Conservation (phyloP, 2,113 vertebrate genomes). For the Alethe diademata region DNA sequence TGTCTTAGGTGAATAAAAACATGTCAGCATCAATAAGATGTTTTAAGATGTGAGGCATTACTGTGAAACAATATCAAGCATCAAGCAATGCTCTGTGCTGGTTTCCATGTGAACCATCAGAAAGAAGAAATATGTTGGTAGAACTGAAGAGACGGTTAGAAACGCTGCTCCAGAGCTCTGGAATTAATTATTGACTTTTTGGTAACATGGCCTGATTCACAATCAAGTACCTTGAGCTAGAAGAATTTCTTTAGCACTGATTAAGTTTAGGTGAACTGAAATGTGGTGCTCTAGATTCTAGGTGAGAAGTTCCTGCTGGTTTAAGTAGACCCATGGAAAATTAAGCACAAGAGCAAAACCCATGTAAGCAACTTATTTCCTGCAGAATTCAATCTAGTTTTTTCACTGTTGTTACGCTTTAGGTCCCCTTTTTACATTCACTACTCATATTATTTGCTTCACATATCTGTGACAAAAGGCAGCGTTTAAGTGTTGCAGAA, state of each 20-base stretch:
- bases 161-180: neutral
- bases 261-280: neutral
- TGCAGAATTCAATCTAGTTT: conserved; percentile 15
- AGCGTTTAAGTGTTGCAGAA: neutral
- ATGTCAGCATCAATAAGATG: neutral
- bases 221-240: neutral
- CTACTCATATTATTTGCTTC: conserved; percentile 52
- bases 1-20: neutral
- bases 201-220: neutral
- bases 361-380: neutral
- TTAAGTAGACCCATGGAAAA: neutral
- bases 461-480: conserved; percentile 28
- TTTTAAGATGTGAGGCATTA: neutral
- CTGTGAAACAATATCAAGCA: neutral
- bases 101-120: neutral
- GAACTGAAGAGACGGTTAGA: neutral
- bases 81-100: neutral
- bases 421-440: neutral
- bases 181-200: conserved; percentile 17
- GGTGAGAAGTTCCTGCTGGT: conserved; percentile 15
- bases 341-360: neutral
- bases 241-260: neutral
- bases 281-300: neutral
- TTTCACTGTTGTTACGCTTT: neutral
- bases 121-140: neutral